A percentile compares a stretch with the other conserved stretches of the same genome.
These are phyloP conservation scores for Strigops habroptila DNA, from an alignment of 2,113 vertebrate genomes.

Conservation along the genomic window DNA sequence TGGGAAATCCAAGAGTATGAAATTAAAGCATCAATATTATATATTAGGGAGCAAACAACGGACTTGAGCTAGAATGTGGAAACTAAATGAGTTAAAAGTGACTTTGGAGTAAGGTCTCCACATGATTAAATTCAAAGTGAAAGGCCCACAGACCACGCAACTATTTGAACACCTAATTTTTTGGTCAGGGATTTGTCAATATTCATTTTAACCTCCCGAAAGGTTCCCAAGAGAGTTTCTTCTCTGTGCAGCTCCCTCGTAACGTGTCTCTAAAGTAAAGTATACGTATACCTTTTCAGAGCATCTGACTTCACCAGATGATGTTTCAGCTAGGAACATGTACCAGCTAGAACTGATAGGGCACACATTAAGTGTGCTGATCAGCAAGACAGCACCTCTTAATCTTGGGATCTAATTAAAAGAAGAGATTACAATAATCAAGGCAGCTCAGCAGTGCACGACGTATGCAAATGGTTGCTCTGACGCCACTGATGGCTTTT, in stretches of 20 bases:
- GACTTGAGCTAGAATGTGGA: background rate
- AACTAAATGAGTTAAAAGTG: background rate
- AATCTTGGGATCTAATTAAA: conserved; percentile 42
- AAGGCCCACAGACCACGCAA: background rate
- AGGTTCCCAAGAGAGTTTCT: background rate
- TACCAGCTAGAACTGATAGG: background rate
- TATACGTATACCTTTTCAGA: background rate
- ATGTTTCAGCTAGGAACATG: background rate
- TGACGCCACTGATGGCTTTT: background rate
- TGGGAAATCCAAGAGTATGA: background rate
- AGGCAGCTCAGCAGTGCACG: background rate
- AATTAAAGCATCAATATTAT: background rate
- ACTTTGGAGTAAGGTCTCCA: background rate
- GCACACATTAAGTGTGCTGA: background rate
- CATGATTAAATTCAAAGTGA: background rate
- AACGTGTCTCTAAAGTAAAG: fast-evolving
- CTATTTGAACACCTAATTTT: background rate
- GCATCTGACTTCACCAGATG: background rate
- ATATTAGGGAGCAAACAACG: fast-evolving
- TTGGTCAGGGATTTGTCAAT: background rate
- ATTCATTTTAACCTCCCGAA: background rate
- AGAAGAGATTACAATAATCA: conserved; percentile 26
- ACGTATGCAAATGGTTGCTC: background rate
- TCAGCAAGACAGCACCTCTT: background rate
- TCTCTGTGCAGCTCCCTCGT: background rate